Evolutionary conservation across 2,797 vertebrate genomes (phyloP).

Genomic region (Orientallactaga sibirica): DNA sequence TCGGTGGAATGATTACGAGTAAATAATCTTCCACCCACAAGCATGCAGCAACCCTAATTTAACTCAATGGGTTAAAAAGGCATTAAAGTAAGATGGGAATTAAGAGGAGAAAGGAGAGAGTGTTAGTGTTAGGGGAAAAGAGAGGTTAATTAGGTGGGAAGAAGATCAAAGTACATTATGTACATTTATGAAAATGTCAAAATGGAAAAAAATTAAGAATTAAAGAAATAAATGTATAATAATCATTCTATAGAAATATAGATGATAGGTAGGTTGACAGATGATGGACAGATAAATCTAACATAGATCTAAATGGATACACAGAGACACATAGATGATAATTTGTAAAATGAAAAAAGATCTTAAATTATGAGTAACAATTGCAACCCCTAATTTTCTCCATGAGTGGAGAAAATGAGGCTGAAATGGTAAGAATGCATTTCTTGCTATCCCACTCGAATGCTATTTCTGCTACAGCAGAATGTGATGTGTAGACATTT

Average conservation of each 20-base stretch:
- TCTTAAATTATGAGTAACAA: neutral
- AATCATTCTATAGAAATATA: neutral
- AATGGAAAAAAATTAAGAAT: too few species aligned
- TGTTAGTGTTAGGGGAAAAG: neutral
- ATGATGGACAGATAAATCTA: too few species aligned
- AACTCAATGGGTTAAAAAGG: too few species aligned
- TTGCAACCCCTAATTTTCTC: neutral
- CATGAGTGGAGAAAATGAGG: neutral
- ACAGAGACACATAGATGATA: neutral
- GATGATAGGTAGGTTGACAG: neutral
- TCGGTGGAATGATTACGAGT: too few species aligned
- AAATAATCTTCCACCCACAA: too few species aligned
- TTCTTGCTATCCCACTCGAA: neutral
- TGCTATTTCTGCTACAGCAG: neutral
- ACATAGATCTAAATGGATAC: too few species aligned
- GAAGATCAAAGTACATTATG: too few species aligned
- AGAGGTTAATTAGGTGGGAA: too few species aligned
- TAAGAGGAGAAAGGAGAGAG: too few species aligned
- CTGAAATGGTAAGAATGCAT: neutral
- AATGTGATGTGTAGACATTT: neutral
- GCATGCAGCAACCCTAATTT: too few species aligned
- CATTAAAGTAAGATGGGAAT: too few species aligned
- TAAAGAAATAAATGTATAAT: neutral
- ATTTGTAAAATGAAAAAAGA: conserved; percentile 11
- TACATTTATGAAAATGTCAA: too few species aligned